Conservation (phyloP, 2,113 vertebrate species). For the Struthio camelus region DNA sequence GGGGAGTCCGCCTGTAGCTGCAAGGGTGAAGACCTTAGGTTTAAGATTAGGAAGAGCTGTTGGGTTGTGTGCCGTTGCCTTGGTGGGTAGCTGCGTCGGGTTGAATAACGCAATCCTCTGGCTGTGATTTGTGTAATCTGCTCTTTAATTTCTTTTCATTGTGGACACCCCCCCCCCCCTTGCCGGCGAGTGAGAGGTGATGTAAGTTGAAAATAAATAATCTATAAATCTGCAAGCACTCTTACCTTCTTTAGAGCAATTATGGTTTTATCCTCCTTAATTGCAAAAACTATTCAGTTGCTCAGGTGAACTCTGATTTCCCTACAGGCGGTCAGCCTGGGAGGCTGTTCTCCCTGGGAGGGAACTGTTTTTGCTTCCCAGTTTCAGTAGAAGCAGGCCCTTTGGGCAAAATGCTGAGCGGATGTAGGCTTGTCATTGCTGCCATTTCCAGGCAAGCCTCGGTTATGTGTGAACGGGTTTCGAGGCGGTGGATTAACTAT, state of each 20-base stretch:
- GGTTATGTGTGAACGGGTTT: not conserved
- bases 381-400: not conserved
- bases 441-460: not conserved
- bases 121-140: not conserved
- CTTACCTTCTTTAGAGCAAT: not conserved
- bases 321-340: not conserved
- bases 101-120: not conserved
- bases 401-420: not conserved
- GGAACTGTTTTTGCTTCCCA: not conserved
- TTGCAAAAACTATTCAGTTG: accelerated
- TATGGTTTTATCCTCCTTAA: not conserved
- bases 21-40: accelerated
- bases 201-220: not conserved
- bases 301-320: not conserved
- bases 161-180: not conserved
- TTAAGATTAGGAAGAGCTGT: not conserved
- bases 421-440: not conserved
- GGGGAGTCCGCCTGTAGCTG: not conserved
- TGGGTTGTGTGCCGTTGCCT: not conserved
- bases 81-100: not conserved
- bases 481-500: not conserved
- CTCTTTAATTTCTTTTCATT: not conserved
- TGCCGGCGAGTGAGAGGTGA: not conserved
- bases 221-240: not conserved
- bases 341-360: not conserved